phyloP scores from a whole-genome alignment of 1,140 invertebrate genomes.

The Cylas formicarius region DNA sequence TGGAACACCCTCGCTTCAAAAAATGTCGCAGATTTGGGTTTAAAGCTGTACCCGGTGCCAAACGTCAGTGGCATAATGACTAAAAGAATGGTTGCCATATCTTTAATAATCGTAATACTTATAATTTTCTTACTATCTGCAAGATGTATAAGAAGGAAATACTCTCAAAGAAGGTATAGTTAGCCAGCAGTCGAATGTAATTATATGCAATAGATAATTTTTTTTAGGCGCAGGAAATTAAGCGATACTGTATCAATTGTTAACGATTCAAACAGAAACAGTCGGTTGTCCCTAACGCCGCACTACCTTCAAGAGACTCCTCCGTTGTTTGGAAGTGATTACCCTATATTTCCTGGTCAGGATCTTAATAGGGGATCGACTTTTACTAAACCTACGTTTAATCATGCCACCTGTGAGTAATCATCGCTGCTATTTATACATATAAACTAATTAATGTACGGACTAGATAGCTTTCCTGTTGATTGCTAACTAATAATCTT shows the following conservation, averaged over 20 bases:
- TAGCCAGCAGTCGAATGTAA: not conserved
- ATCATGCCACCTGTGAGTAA: too few relatives aligned
- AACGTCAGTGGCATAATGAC: slow-evolving; percentile 7
- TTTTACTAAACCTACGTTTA: too few relatives aligned
- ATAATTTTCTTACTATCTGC: slow-evolving; percentile 7
- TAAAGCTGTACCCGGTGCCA: slow-evolving; percentile 11
- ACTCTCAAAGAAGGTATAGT: slow-evolving; percentile 17
- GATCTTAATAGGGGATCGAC: too few relatives aligned
- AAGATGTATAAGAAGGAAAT: not conserved
- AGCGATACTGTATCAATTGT: slow-evolving; percentile 17
- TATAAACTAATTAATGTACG: too few relatives aligned
- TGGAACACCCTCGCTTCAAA: slow-evolving; percentile 18
- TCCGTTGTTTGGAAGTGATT: slow-evolving; percentile 17
- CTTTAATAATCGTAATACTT: slow-evolving; percentile 9
- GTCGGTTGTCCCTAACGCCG: slow-evolving; percentile 16
- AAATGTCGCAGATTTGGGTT: slow-evolving; percentile 9
- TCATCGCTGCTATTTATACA: too few relatives aligned
- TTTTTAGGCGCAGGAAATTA: slow-evolving; percentile 16
- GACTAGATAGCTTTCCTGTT: too few relatives aligned
- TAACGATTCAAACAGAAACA: slow-evolving; percentile 8
- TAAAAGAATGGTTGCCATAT: slow-evolving; percentile 4
- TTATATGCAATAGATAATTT: not conserved
- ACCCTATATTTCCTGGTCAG: slow-evolving; percentile 12
- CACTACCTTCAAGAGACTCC: slow-evolving; percentile 21
- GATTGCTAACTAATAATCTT: too few relatives aligned